Conservation (phyloP, 2,113 vertebrate species). For the Eretmochelys imbricata region DNA sequence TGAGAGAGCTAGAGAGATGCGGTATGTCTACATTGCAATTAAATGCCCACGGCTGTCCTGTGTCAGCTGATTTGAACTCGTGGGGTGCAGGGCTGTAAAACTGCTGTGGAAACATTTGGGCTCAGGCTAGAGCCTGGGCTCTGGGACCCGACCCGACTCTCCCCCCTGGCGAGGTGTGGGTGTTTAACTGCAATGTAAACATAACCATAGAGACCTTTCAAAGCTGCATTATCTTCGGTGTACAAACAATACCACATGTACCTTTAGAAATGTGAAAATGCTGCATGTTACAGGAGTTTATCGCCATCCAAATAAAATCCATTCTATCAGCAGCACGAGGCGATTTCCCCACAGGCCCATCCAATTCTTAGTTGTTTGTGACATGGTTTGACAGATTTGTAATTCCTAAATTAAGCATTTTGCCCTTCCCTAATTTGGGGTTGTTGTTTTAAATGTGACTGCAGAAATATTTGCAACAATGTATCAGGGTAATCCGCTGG, state of each 20-base stretch:
- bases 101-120: not conserved
- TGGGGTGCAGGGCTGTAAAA: not conserved
- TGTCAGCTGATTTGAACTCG: not conserved
- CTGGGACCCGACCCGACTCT: not conserved
- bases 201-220: not conserved
- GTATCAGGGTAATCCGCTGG: no score
- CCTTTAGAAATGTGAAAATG: not conserved
- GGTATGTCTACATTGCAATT: not conserved
- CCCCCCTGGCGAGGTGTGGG: not conserved
- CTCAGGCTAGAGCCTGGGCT: not conserved
- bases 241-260: not conserved
- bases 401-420: not conserved
- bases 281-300: not conserved
- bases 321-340: fast-evolving
- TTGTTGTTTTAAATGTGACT: not conserved
- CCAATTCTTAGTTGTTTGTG: not conserved
- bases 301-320: not conserved
- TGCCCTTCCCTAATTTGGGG: not conserved
- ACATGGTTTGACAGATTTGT: not conserved
- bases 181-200: not conserved
- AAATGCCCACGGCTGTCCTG: not conserved
- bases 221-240: not conserved
- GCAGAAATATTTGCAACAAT: not conserved
- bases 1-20: not conserved
- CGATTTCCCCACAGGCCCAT: not conserved